Conservation (phyloP, 2,113 vertebrate genomes). For the Chlamydotis undulata region DNA sequence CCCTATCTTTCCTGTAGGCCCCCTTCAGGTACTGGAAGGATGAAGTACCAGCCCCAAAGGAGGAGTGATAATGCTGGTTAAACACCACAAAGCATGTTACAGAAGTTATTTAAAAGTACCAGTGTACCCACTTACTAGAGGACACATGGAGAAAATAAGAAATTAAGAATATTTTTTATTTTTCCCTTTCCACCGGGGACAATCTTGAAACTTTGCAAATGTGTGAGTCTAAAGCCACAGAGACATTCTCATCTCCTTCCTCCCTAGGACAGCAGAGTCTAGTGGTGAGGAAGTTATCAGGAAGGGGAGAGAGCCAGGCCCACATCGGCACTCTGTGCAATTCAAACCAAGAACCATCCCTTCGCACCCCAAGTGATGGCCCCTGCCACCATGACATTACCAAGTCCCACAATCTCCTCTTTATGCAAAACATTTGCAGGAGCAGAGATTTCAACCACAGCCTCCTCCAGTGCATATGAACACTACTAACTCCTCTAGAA, state of each 20-base stretch:
- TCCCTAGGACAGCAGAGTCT: not conserved
- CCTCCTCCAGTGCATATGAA: not conserved
- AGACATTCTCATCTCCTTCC: not conserved
- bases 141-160: not conserved
- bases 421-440: not conserved
- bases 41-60: not conserved
- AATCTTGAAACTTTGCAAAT: not conserved
- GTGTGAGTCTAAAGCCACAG: not conserved
- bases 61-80: not conserved
- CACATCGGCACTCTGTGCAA: not conserved
- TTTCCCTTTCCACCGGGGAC: not conserved
- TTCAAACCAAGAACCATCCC: not conserved
- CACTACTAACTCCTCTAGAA: not conserved
- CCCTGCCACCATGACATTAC: not conserved
- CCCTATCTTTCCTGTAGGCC: no score
- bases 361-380: not conserved
- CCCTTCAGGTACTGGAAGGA: no score
- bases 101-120: not conserved
- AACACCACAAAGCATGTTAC: not conserved
- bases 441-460: not conserved
- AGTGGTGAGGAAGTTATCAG: not conserved
- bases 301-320: not conserved
- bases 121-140: not conserved
- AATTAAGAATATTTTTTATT: not conserved
- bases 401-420: not conserved